Conservation (phyloP, 2,113 vertebrate species). For the Petromus typicus region DNA sequence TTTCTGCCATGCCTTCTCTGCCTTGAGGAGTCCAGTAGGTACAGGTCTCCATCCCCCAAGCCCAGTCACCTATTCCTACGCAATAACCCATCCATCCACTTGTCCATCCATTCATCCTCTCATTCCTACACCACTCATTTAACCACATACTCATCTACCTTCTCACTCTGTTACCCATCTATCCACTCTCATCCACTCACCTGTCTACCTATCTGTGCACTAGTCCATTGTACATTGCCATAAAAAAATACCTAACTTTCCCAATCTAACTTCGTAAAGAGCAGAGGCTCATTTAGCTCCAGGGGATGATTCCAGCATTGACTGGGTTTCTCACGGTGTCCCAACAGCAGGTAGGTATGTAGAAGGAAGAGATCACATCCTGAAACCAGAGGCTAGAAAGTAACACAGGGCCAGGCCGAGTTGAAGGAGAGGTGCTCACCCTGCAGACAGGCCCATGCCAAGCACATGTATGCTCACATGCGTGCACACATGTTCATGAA, state of each 20-base stretch:
- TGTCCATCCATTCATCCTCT: not conserved
- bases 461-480: accelerated
- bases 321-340: not conserved
- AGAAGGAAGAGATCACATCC: not conserved
- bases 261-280: not conserved
- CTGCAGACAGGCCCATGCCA: not conserved
- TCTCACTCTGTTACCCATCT: not conserved
- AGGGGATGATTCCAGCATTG: not conserved
- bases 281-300: not conserved
- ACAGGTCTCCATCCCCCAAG: not conserved
- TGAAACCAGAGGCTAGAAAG: not conserved
- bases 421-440: accelerated
- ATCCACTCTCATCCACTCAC: not conserved
- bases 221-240: too few species aligned
- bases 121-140: not conserved
- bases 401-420: not conserved
- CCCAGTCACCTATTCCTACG: too few species aligned
- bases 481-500: accelerated
- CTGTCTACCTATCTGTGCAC: not conserved
- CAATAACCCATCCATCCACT: not conserved
- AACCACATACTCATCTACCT: too few species aligned
- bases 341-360: not conserved
- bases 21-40: not conserved
- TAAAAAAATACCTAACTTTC: too few species aligned
- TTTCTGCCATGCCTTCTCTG: not conserved